Evolutionary conservation across 2,797 vertebrate species (phyloP).

Genomic region (Lateolabrax maculatus): DNA sequence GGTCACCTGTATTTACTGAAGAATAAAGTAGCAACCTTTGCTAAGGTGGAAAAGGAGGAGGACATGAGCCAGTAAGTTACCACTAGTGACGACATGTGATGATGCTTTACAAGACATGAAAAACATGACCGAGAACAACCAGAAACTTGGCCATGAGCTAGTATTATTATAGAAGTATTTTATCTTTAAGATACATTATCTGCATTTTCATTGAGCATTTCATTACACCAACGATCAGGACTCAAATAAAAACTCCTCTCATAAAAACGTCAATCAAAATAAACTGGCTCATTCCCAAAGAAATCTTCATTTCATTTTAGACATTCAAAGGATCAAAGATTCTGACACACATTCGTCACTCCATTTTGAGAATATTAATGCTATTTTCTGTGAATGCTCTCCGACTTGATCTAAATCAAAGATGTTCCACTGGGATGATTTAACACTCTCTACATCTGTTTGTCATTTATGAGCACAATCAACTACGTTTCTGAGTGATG

Average conservation of each 20-base stretch:
- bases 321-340: slow-evolving; percentile 11
- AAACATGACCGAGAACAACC: not conserved
- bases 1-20: slow-evolving; percentile 97
- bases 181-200: not conserved
- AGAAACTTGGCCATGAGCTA: not conserved
- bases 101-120: too few relatives aligned
- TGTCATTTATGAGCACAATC: slow-evolving; percentile 8
- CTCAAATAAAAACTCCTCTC: not conserved
- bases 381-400: slow-evolving; percentile 6
- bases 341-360: slow-evolving; percentile 5
- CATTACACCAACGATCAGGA: not conserved
- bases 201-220: not conserved
- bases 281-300: not conserved
- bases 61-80: slow-evolving; percentile 97
- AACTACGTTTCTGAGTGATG: slow-evolving; percentile 1
- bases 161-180: not conserved
- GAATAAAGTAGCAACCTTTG: slow-evolving; percentile 99
- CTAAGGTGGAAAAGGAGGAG: slow-evolving; percentile 99
- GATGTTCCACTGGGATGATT: slow-evolving; percentile 7
- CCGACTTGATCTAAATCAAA: slow-evolving; percentile 23
- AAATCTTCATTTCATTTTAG: slow-evolving; percentile 3
- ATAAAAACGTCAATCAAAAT: not conserved
- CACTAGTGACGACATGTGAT: too few relatives aligned
- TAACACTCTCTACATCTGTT: not conserved
- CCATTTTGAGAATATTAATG: slow-evolving; percentile 12